A percentile compares a stretch with the other conserved stretches of the same genome.
Conservation (phyloP, 2,888 invertebrate genomes). For the Allophyes oxyacanthae region DNA sequence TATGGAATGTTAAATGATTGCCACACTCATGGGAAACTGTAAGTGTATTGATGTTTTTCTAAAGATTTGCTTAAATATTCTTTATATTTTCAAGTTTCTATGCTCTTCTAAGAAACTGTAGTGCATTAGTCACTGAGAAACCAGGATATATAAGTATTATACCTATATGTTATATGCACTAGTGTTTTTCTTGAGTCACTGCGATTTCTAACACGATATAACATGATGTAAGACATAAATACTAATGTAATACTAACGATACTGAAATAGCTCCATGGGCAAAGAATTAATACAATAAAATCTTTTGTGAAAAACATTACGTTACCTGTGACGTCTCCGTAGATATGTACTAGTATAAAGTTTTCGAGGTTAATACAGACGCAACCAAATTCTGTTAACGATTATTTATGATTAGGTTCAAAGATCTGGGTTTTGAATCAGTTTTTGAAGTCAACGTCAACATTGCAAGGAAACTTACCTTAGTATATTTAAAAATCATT, state of each 20-base stretch:
- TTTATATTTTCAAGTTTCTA: slow-evolving; percentile 1
- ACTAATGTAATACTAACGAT: slow-evolving; percentile 1
- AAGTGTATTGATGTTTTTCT: slow-evolving; percentile 57
- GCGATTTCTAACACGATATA: slow-evolving; percentile 18
- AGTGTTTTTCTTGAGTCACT: slow-evolving; percentile 32
- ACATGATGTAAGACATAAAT: slow-evolving; percentile 14
- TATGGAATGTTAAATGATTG: slow-evolving; percentile 76
- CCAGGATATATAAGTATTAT: slow-evolving; percentile 17
- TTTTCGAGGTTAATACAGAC: no score
- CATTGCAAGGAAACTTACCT: no score
- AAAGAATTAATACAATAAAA: no score
- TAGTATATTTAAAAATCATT: background rate
- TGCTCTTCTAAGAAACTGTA: slow-evolving; percentile 9
- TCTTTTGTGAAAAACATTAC: background rate
- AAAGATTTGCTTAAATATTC: background rate
- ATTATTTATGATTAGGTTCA: no score
- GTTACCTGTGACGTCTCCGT: no score
- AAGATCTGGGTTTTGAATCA: no score
- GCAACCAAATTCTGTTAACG: no score
- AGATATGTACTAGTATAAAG: no score
- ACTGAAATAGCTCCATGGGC: background rate
- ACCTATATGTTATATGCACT: slow-evolving; percentile 3
- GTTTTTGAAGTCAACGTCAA: no score
- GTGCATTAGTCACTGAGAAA: slow-evolving; percentile 30
- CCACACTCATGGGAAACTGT: slow-evolving; percentile 86